phyloP scores from a whole-genome alignment of 2,797 vertebrate species.

The Hephaestus fuliginosus region DNA sequence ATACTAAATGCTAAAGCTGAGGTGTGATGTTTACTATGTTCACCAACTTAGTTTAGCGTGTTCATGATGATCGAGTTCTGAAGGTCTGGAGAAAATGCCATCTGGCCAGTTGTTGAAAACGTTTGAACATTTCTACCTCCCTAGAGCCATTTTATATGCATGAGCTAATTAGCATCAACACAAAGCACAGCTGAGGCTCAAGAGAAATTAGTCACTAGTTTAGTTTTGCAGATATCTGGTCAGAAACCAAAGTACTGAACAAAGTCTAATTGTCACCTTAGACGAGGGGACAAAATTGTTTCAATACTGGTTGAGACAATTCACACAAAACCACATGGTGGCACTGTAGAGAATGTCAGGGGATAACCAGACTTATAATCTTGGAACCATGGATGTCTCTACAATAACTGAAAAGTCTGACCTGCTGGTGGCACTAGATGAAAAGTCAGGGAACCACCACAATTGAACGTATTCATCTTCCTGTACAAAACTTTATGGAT shows the following conservation, averaged over 20 bases:
- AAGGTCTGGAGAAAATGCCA: no score
- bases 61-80: no score
- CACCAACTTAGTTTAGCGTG: neutral
- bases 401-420: neutral
- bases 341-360: neutral
- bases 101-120: no score
- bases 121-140: no score
- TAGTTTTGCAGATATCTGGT: neutral
- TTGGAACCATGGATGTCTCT: neutral
- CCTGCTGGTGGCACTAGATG: neutral
- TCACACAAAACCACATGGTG: neutral
- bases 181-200: neutral
- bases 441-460: neutral
- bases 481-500: neutral
- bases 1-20: neutral
- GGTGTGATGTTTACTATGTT: neutral
- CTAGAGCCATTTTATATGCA: no score
- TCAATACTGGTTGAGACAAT: neutral
- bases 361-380: neutral
- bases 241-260: no score
- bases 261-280: neutral
- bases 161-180: neutral
- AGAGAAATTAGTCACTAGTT: neutral
- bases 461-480: neutral
- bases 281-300: no score